Conservation (phyloP, 2,888 invertebrate genomes). For the Chymomyza fuscimana region DNA sequence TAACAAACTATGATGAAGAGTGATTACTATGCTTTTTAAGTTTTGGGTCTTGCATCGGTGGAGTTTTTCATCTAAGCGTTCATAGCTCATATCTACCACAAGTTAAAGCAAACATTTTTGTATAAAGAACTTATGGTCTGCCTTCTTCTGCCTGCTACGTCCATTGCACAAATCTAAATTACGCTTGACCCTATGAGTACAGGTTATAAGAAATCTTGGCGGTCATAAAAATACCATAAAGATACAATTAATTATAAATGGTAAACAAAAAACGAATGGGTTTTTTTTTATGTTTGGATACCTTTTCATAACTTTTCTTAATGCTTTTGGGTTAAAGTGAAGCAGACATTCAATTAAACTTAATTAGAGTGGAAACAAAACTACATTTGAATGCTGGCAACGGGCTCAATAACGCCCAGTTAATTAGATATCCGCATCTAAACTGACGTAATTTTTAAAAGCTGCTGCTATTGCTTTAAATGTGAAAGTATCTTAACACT, state of each 20-base stretch:
- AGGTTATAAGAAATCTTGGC: slow-evolving; percentile 55
- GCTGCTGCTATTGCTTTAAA: slow-evolving; percentile 31
- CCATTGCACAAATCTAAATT: no score
- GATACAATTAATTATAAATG: slow-evolving; percentile 37
- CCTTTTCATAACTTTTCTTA: no score
- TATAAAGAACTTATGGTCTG: no score
- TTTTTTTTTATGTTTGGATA: background rate
- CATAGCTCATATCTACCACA: no score
- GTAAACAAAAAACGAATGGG: slow-evolving; percentile 4
- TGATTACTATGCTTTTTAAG: no score
- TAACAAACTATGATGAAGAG: no score
- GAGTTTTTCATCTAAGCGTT: no score
- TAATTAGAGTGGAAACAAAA: slow-evolving; percentile 50
- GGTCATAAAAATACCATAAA: slow-evolving; percentile 42
- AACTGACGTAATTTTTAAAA: slow-evolving; percentile 52
- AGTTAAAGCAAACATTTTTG: no score
- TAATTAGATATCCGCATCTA: slow-evolving; percentile 53
- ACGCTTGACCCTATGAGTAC: background rate
- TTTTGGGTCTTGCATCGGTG: no score
- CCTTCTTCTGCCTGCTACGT: no score
- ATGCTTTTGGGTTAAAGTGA: background rate
- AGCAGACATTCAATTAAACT: slow-evolving; percentile 54
- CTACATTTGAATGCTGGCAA: slow-evolving; percentile 33
- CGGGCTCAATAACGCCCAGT: slow-evolving; percentile 41
- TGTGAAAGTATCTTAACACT: slow-evolving; percentile 51